Evolutionary conservation across 2,113 vertebrate species (phyloP), one percentile per base, ranked within the genome.

Genomic region (Ibidorhyncha struthersii): DNA sequence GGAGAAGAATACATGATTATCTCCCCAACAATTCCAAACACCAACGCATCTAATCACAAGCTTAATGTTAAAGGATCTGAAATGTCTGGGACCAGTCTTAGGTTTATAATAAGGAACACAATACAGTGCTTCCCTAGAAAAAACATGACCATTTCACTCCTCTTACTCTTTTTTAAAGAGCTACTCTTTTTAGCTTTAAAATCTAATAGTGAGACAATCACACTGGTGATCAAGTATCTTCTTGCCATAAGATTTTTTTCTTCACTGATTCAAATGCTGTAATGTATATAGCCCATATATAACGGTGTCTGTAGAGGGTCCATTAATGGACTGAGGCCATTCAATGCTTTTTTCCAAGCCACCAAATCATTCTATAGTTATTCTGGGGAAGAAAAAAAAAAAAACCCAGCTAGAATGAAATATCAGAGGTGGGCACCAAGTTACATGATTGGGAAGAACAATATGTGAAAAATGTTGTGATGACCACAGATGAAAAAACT

Each of bases 381-480:
- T 83, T 59, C 77, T 32, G 38, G 47, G 18, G 27, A 6, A 4
- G 17, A 17, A 14, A 52, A 43, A 59, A 76, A 74, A 43, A 59
- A 59, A 30, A 52, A 56, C 11, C 0, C 1, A 61, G 19, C 11
- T 43, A 36, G 58, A 95, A 86, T 71, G 53, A 92, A 96, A 93
- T 81, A 96, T 78, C 86, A 83, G 79, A 94, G 84, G 70, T 79
- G 78, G 85, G 65, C 63, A 58, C 38, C 36, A 82, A 36, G 36
- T 43, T 55, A 25, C 3, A n/a, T 80, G 52, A 63, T 47, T 71
- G 55, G 18, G 40, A 88, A 89, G 77, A 93, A 78, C 62, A 96
- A 95, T 73, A 81, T 30, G 59, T 94, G 96, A 91, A 95, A 89
- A 97, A 69, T 58, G 72, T 95, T 94, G 61, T 82, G 95, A 95